These are phyloP conservation scores for Anguilla marmorata DNA, from an alignment of 2,797 vertebrate species.

Conservation along the genomic window DNA sequence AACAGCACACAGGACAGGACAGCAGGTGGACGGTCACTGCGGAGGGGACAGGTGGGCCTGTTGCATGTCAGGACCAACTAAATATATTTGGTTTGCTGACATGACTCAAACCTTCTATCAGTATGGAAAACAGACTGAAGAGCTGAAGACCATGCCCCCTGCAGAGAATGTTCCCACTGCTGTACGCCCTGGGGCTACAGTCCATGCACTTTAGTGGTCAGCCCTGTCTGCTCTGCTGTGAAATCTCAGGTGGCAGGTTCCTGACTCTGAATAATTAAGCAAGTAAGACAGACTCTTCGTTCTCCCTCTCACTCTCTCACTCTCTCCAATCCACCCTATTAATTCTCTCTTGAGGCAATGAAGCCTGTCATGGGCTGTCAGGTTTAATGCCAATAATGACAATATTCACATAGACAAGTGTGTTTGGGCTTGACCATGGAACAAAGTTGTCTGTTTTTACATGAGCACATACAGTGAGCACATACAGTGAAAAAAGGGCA, in stretches of 20 bases:
- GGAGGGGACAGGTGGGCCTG: not conserved
- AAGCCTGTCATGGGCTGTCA: not conserved
- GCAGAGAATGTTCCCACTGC: not conserved
- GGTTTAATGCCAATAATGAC: not conserved
- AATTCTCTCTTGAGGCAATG: not conserved
- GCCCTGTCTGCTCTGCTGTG: not conserved
- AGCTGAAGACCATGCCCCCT: not conserved
- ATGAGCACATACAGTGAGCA: not conserved
- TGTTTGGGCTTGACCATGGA: not conserved
- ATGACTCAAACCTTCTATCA: not conserved
- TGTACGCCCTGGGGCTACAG: not conserved
- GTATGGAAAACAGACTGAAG: not conserved
- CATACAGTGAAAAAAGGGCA: no score
- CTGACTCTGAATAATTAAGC: conserved; percentile 10
- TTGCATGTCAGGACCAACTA: not conserved
- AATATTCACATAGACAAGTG: not conserved
- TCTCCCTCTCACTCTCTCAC: not conserved
- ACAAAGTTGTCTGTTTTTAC: not conserved
- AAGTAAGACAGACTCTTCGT: not conserved
- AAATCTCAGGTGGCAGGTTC: not conserved
- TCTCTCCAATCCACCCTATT: not conserved
- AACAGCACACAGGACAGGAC: not conserved
- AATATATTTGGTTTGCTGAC: not conserved
- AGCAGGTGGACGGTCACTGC: conserved; percentile 10
- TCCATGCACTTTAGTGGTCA: not conserved